Evolutionary conservation across 2,113 vertebrate species (phyloP).

Genomic region (Pseudorhombus dupliciocellatus): DNA sequence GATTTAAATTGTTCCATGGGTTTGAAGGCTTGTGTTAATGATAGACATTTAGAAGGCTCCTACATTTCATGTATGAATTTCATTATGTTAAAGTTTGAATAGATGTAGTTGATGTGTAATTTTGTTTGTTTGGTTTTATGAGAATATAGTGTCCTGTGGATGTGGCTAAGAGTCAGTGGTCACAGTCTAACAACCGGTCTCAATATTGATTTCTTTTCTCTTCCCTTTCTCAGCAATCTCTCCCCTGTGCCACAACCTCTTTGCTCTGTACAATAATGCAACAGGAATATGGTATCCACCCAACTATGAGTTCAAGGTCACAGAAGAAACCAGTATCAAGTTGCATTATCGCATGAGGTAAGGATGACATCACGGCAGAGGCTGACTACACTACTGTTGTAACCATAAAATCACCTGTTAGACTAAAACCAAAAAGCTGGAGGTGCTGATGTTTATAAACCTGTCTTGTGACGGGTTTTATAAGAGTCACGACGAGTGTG

Average conservation of each 20-base stretch:
- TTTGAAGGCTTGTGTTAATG: background rate
- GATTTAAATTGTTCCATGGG: background rate
- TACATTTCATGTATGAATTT: background rate
- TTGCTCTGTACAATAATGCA: slow-evolving; percentile 88
- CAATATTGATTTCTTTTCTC: slow-evolving; percentile 19
- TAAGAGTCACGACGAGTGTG: too few relatives aligned
- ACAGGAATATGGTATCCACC: slow-evolving; percentile 90
- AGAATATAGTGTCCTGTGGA: too few relatives aligned
- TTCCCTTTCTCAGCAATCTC: slow-evolving; percentile 84
- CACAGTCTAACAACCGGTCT: background rate
- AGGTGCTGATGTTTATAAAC: background rate
- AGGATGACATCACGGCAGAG: slow-evolving; percentile 8
- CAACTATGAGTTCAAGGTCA: slow-evolving; percentile 87
- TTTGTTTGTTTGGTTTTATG: too few relatives aligned
- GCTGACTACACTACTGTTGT: background rate
- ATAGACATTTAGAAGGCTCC: too few relatives aligned
- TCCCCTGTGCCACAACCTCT: slow-evolving; percentile 95
- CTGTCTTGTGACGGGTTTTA: too few relatives aligned
- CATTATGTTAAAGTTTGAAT: background rate
- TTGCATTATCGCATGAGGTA: slow-evolving; percentile 97
- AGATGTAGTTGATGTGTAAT: background rate
- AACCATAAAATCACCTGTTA: background rate
- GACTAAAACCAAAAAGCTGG: background rate
- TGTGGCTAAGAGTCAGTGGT: background rate
- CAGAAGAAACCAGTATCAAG: slow-evolving; percentile 84